A percentile compares a stretch with the other conserved stretches of the same genome.
Evolutionary conservation across 1,140 invertebrate genomes (phyloP).

Genomic region (Pseudomyrmex sp.): DNA sequence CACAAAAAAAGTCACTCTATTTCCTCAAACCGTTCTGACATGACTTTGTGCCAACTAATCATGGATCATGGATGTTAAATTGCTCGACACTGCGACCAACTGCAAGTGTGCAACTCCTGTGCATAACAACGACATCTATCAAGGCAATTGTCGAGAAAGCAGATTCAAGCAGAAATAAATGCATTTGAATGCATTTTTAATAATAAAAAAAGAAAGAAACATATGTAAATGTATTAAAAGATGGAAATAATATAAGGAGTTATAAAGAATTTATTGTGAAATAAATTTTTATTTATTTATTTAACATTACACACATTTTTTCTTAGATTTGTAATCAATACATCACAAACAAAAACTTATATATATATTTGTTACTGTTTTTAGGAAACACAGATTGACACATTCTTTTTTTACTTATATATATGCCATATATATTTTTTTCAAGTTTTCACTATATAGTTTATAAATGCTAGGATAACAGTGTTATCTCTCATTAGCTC

Average conservation of each 20-base stretch:
- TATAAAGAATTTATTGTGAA: slow-evolving; percentile 23
- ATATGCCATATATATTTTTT: neutral
- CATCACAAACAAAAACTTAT: slow-evolving; percentile 51
- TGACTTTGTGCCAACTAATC: neutral
- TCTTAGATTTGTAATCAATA: slow-evolving; percentile 54
- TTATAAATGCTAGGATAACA: slow-evolving; percentile 28
- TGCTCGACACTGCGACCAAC: neutral
- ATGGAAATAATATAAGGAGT: no score
- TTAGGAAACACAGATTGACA: slow-evolving; percentile 29
- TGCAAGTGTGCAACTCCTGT: neutral
- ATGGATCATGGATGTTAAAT: neutral
- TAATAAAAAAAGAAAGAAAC: no score
- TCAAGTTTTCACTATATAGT: no score
- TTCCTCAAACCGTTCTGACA: neutral
- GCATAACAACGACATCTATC: neutral
- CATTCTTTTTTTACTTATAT: slow-evolving; percentile 25
- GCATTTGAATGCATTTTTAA: no score
- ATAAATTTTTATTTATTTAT: slow-evolving; percentile 67
- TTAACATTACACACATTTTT: slow-evolving; percentile 60
- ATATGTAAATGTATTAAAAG: no score
- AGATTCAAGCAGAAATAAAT: no score
- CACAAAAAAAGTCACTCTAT: slow-evolving; percentile 9
- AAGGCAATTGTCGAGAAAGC: no score
- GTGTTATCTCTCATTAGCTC: slow-evolving; percentile 39
- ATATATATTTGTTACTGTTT: neutral